A percentile compares a stretch with the other conserved stretches of the same genome.
phyloP scores from a whole-genome alignment of 2,797 vertebrate genomes.

The Heterohyrax brucei region DNA sequence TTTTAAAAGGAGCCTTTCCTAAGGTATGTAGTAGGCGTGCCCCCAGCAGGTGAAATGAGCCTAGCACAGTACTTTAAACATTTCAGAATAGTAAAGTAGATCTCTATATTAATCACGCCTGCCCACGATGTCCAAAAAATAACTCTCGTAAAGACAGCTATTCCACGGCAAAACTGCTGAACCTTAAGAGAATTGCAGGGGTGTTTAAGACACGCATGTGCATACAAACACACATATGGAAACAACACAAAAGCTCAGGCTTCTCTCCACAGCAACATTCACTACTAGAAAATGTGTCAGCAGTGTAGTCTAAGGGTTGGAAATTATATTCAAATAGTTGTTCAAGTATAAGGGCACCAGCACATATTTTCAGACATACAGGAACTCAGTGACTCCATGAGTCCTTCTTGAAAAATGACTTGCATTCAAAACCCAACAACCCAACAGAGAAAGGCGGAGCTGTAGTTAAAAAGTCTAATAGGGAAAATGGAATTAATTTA shows the following conservation, averaged over 20 bases:
- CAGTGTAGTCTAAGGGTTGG: neutral
- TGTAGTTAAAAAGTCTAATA: neutral
- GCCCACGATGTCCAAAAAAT: neutral
- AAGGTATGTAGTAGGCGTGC: neutral
- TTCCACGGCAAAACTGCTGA: slow-evolving; percentile 38
- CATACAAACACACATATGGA: neutral
- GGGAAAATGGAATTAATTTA: neutral
- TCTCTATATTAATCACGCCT: neutral
- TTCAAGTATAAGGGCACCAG: slow-evolving; percentile 30
- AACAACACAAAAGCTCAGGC: neutral
- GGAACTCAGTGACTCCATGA: slow-evolving; percentile 25
- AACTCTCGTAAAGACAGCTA: neutral
- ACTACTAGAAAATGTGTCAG: neutral
- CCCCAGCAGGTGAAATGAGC: neutral
- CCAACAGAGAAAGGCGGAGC: neutral
- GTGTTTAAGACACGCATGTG: neutral
- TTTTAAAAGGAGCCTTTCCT: slow-evolving; percentile 39
- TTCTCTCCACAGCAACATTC: neutral
- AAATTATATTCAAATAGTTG: slow-evolving; percentile 17
- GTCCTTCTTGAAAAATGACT: neutral
- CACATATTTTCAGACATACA: slow-evolving; percentile 25
- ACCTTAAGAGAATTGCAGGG: slow-evolving; percentile 34
- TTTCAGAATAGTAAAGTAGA: slow-evolving; percentile 17
- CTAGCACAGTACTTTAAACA: neutral
- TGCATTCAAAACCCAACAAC: slow-evolving; percentile 24